phyloP scores from a whole-genome alignment of 2,113 vertebrate genomes.

The Mus musculus region DNA sequence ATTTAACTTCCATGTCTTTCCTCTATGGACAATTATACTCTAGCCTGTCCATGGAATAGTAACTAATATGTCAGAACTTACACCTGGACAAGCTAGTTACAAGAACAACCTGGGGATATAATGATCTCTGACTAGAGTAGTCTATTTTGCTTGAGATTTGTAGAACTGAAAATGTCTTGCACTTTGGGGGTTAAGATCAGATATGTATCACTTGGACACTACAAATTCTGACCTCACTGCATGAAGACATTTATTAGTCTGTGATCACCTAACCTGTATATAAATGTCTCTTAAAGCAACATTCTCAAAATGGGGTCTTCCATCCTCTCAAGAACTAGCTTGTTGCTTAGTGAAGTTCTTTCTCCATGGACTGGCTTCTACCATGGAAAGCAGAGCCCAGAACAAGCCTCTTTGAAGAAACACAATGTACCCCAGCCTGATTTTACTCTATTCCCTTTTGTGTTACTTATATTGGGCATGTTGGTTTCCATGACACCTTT shows the following conservation, averaged over 20 bases:
- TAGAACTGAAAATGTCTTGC: neutral
- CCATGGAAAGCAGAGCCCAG: neutral
- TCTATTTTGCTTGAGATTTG: neutral
- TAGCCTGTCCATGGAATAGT: neutral
- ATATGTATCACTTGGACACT: too few relatives aligned
- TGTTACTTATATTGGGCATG: neutral
- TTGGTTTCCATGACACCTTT: neutral
- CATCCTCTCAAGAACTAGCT: neutral
- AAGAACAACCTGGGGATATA: neutral
- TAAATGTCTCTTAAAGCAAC: neutral
- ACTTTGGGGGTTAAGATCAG: neutral
- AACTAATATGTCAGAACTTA: neutral
- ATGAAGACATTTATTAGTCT: too few relatives aligned
- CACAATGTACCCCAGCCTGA: accelerated
- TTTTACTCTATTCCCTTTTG: neutral
- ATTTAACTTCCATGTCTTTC: neutral
- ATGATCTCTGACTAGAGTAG: neutral
- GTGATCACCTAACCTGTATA: neutral
- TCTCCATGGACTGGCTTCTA: too few relatives aligned
- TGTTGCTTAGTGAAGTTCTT: neutral
- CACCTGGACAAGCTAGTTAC: neutral
- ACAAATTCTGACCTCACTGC: neutral
- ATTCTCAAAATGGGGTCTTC: neutral
- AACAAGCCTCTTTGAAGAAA: neutral
- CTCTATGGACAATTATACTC: neutral